phyloP scores from a whole-genome alignment of 2,113 vertebrate species.

The Menura novaehollandiae region DNA sequence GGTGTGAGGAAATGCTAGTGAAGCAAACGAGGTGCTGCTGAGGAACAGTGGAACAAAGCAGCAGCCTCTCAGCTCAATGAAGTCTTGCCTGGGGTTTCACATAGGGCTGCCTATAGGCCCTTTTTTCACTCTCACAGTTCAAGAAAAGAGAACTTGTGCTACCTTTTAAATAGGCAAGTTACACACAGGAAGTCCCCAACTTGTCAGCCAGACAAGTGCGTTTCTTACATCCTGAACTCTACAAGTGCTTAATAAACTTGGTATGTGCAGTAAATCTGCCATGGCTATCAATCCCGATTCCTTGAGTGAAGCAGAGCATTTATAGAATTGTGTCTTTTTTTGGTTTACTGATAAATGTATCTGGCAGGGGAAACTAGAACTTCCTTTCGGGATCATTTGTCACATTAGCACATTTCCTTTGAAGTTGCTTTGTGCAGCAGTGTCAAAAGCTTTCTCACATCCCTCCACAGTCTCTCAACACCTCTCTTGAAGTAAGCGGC shows the following conservation, averaged over 20 bases:
- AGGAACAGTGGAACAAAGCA: background rate
- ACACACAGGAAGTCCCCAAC: background rate
- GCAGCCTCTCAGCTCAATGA: background rate
- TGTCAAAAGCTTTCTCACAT: constrained; percentile 16
- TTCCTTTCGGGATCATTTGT: background rate
- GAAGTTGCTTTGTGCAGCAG: background rate
- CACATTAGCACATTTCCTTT: background rate
- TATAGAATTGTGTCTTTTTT: background rate
- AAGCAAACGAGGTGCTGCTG: background rate
- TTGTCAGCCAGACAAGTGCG: background rate
- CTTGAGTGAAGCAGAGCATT: background rate
- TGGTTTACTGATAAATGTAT: background rate
- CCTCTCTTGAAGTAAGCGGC: background rate
- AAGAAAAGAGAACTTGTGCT: background rate
- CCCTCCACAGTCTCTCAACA: background rate
- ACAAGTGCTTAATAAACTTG: background rate
- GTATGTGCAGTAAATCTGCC: background rate
- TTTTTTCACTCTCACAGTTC: background rate
- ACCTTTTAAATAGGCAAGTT: background rate
- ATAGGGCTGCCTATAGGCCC: background rate
- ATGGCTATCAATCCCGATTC: background rate
- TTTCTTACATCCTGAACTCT: background rate
- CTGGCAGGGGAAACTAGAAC: background rate
- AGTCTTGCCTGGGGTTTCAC: background rate
- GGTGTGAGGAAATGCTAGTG: background rate